A percentile compares a stretch with the other conserved stretches of the same genome.
phyloP scores from a whole-genome alignment of 1,140 invertebrate species.

The Tetramorium simillimum region DNA sequence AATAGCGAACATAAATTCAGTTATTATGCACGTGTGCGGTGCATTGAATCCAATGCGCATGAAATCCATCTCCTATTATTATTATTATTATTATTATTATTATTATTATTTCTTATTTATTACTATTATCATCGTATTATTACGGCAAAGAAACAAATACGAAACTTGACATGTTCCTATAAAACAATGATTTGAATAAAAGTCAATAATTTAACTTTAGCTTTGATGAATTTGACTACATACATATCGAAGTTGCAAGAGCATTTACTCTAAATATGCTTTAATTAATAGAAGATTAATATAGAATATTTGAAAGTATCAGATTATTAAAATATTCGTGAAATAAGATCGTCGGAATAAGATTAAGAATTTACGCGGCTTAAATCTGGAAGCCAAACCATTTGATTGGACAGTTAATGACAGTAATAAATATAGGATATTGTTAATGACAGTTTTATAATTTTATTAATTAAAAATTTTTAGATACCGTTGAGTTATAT shows the following conservation, averaged over 20 bases:
- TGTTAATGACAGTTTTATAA: neutral
- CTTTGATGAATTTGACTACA: neutral
- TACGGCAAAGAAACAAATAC: neutral
- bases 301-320: neutral
- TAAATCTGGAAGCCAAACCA: too few relatives aligned
- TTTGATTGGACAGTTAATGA: too few relatives aligned
- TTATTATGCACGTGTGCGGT: neutral
- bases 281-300: neutral
- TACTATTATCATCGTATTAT: neutral
- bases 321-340: too few relatives aligned
- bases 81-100: neutral
- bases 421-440: too few relatives aligned
- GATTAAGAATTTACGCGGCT: too few relatives aligned
- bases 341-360: too few relatives aligned
- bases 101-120: neutral
- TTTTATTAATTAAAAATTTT: neutral
- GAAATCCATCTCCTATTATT: neutral
- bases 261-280: neutral
- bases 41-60: neutral
- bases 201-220: neutral
- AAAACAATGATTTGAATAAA: neutral
- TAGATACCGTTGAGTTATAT: neutral
- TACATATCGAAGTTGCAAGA: neutral
- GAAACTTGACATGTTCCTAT: neutral
- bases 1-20: slow-evolving; percentile 16